phyloP scores from a whole-genome alignment of 1,140 invertebrate species.

The Drosophila teissieri region DNA sequence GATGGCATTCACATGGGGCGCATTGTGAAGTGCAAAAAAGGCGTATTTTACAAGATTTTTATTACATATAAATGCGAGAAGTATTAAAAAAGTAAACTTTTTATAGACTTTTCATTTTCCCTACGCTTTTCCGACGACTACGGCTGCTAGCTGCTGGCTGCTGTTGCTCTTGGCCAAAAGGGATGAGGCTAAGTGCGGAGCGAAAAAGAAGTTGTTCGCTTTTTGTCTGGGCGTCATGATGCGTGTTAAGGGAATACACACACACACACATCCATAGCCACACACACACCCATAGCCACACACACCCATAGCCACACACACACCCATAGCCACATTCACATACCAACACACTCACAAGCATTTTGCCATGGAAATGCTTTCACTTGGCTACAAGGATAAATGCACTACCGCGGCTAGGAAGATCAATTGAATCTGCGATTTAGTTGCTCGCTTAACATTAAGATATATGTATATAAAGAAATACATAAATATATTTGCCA shows the following conservation, averaged over 20 bases:
- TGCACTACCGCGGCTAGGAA: slow-evolving; percentile 19
- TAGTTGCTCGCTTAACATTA: no score
- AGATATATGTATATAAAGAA: no score
- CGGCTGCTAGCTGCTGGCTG: no score
- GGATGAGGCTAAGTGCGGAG: slow-evolving; percentile 13
- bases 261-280: not conserved
- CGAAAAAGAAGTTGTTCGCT: slow-evolving; percentile 64
- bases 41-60: slow-evolving; percentile 83
- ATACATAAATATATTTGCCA: not conserved
- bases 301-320: slow-evolving; percentile 1
- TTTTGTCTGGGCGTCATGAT: slow-evolving; percentile 76
- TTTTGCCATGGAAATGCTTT: slow-evolving; percentile 37
- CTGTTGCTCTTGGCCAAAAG: not conserved
- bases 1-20: slow-evolving; percentile 48
- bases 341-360: slow-evolving; percentile 6
- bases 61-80: slow-evolving; percentile 81
- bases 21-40: slow-evolving; percentile 79
- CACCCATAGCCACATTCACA: slow-evolving; percentile 1
- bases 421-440: not conserved
- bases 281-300: no score
- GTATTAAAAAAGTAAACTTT: slow-evolving; percentile 83
- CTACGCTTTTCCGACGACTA: slow-evolving; percentile 1
- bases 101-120: slow-evolving; percentile 78
- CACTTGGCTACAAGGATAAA: slow-evolving; percentile 22
- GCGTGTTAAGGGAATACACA: slow-evolving; percentile 70